Evolutionary conservation across 2,113 vertebrate genomes (phyloP).

Genomic region (Halcyon senegalensis): DNA sequence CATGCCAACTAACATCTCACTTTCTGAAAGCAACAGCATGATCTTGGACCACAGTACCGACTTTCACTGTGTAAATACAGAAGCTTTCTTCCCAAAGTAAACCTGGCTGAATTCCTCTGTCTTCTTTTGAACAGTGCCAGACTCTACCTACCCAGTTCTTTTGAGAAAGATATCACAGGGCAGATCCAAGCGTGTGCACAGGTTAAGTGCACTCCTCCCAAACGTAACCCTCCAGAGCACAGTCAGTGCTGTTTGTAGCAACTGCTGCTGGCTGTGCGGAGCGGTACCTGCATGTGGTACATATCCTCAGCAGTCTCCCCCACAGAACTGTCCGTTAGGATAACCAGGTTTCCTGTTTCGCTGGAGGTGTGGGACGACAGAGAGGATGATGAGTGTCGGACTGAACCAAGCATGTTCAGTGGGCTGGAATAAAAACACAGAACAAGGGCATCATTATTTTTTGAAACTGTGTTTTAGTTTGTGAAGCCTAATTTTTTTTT

Average conservation of each 20-base stretch:
- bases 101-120: neutral
- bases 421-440: slow-evolving; percentile 81
- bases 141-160: neutral
- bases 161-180: neutral
- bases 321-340: slow-evolving; percentile 87
- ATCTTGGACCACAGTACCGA: neutral
- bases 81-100: neutral
- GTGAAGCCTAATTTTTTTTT: neutral
- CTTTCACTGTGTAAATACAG: neutral
- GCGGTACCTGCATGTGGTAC: slow-evolving; percentile 90
- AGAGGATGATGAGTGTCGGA: slow-evolving; percentile 93
- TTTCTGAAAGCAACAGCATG: neutral
- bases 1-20: neutral
- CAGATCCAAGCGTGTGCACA: neutral
- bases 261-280: neutral
- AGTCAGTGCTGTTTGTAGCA: neutral
- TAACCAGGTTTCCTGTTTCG: slow-evolving; percentile 89
- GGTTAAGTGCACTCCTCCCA: neutral
- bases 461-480: neutral
- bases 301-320: slow-evolving; percentile 89
- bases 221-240: neutral
- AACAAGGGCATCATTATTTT: neutral
- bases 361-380: slow-evolving; percentile 94
- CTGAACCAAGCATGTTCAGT: slow-evolving; percentile 89
- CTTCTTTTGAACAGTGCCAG: neutral